These are phyloP conservation scores for Aplocera efformata DNA, from an alignment of 2,888 invertebrate species.

Conservation along the genomic window DNA sequence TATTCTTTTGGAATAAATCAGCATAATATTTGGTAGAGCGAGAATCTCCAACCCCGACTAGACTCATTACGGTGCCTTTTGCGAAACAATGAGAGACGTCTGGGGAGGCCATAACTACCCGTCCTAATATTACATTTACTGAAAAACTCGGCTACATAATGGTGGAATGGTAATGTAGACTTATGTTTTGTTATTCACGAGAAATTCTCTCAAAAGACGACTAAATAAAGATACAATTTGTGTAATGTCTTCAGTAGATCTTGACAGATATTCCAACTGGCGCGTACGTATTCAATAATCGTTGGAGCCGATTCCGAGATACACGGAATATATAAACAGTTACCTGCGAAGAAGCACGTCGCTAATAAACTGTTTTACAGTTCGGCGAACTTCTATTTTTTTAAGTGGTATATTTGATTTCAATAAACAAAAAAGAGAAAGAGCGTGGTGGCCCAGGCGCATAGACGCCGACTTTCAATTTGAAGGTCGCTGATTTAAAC, in stretches of 20 bases:
- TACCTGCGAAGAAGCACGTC: too few species aligned
- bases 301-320: too few species aligned
- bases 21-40: constrained; percentile 30
- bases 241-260: background rate
- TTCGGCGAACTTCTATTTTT: too few species aligned
- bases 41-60: constrained; percentile 24
- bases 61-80: constrained; percentile 33
- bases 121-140: constrained; percentile 27
- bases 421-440: too few species aligned
- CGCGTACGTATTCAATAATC: too few species aligned
- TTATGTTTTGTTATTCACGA: constrained; percentile 9
- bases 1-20: constrained; percentile 17
- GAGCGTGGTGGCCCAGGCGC: too few species aligned
- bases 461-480: too few species aligned
- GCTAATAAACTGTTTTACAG: too few species aligned
- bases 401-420: too few species aligned
- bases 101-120: constrained; percentile 23
- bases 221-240: constrained; percentile 2
- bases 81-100: constrained; percentile 34
- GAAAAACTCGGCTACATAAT: constrained; percentile 10
- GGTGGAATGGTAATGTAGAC: constrained; percentile 16
- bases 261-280: too few species aligned
- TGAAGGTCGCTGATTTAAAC: too few species aligned
- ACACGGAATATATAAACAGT: too few species aligned
- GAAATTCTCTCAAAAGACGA: constrained; percentile 1